Evolutionary conservation across 2,113 vertebrate genomes (phyloP).

Genomic region (Tetraodon nigroviridis): DNA sequence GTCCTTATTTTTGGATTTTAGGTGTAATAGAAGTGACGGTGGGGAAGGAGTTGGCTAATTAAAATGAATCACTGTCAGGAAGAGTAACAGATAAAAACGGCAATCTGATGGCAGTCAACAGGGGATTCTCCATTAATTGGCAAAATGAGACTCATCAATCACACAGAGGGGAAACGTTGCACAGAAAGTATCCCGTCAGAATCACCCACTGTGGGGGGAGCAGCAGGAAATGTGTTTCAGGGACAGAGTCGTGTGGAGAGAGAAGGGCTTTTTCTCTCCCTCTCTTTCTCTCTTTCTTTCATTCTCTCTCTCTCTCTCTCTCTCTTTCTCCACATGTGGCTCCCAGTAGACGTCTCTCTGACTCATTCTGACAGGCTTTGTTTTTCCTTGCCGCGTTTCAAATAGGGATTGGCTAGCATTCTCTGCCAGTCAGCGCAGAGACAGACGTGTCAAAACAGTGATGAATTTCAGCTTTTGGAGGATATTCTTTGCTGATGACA

Average conservation of each 20-base stretch:
- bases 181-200: constrained; percentile 66
- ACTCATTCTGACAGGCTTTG: constrained; percentile 69
- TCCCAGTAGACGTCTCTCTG: constrained; percentile 60
- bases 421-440: constrained; percentile 59
- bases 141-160: constrained; percentile 81
- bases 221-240: constrained; percentile 60
- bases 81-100: constrained; percentile 76
- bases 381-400: constrained; percentile 66
- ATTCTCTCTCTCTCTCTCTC: constrained; percentile 12
- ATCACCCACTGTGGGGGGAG: constrained; percentile 58
- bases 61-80: constrained; percentile 72
- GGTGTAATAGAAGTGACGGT: constrained; percentile 33
- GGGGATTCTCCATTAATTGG: constrained; percentile 79
- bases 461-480: constrained; percentile 49
- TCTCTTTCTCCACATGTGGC: constrained; percentile 64
- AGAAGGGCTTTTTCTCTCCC: constrained; percentile 28
- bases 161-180: constrained; percentile 63
- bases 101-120: constrained; percentile 77
- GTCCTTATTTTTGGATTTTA: constrained; percentile 30
- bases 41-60: constrained; percentile 65
- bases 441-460: constrained; percentile 65
- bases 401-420: constrained; percentile 66
- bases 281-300: constrained; percentile 4
- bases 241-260: constrained; percentile 62
- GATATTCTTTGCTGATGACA: constrained; percentile 56